These are phyloP conservation scores for Indri indri DNA, from an alignment of 2,113 vertebrate species.

Conservation along the genomic window DNA sequence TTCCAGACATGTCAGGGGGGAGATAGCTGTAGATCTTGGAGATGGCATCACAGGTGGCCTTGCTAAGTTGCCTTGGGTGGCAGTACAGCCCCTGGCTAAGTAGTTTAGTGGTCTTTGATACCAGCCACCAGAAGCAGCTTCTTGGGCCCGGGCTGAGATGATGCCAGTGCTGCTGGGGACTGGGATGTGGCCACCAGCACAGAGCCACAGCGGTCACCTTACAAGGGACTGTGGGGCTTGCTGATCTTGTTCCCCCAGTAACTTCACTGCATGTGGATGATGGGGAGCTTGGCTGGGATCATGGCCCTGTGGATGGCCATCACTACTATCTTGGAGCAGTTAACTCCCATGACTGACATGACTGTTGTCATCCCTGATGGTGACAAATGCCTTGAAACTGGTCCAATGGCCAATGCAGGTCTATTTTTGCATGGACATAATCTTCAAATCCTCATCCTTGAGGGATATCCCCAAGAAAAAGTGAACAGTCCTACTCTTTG, in stretches of 20 bases:
- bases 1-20: background rate
- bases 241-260: background rate
- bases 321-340: background rate
- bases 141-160: background rate
- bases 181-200: background rate
- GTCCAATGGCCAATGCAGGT: background rate
- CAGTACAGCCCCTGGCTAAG: background rate
- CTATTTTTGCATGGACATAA: background rate
- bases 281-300: background rate
- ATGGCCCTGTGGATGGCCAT: background rate
- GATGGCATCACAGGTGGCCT: background rate
- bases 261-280: background rate
- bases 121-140: background rate
- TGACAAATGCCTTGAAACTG: background rate
- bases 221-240: background rate
- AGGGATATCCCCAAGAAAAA: background rate
- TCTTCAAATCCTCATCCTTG: background rate
- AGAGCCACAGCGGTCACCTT: background rate
- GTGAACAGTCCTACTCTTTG: background rate
- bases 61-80: background rate
- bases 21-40: background rate
- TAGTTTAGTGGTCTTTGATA: background rate
- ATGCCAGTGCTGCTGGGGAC: background rate
- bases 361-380: background rate
- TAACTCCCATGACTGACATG: background rate